Evolutionary conservation across 1,140 invertebrate species (phyloP), one percentile per base, ranked within the genome.

Genomic region (Platyura marginata): DNA sequence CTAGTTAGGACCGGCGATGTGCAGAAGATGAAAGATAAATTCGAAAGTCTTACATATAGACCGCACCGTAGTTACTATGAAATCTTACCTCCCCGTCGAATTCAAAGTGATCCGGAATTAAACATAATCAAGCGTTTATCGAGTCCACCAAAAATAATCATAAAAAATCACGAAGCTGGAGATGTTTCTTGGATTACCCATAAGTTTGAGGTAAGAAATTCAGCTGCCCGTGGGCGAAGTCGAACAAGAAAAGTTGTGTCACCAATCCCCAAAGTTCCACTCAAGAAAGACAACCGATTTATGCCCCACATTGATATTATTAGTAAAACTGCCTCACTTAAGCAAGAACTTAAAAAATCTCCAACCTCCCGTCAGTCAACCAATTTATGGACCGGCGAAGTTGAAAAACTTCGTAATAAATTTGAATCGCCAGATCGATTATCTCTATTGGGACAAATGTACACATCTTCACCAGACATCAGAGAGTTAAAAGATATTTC

Each of bases 261-360:
- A 9, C 75, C 78, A 1, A 72, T 77, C 23, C 68, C 70, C 0
- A 64, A 71, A n/a, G 56, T 71, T 13, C 75, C 75, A 20, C 58
- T 80, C 21, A 63, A 69, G n/a, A 62, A 68, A 2, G 75, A 75
- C 33, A 75, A 86, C 51, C 67, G 82, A 3, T 74, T 74, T 37
- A 85, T 89, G 81, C 84, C 84, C 0, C 82, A 82, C 51, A 87
- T 88, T 25, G 85, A 90, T 53, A 75, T 89, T 2, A 88, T 88
- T 47, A 86, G 82, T 51, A 86, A 86, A 61, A 74, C 80, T 19
- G 83, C 80, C 0, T 69, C 72, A 3, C 56, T 89, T 29, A 74
- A 79, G 34, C 67, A 67, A 13, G 63, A 67, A 6, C 41, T 50
- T 15, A 38, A 51, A 47, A 3, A 44, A 54, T 36, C 5, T 48